Conservation (phyloP, 2,113 vertebrate species). For the Thoracochromis brauschi region DNA sequence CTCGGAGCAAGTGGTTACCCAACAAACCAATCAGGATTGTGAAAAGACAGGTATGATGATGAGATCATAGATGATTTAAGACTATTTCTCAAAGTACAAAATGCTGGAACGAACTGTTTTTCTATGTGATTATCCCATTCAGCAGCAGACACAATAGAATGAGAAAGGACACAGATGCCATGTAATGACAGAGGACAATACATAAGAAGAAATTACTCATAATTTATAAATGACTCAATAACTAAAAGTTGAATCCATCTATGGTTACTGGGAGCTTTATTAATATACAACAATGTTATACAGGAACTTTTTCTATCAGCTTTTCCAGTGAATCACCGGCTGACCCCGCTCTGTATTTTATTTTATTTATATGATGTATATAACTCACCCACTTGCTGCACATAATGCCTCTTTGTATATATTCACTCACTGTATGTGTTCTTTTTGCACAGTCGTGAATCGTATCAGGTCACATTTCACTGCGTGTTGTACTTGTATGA, state of each 20-base stretch:
- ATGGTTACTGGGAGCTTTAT: neutral
- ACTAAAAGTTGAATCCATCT: neutral
- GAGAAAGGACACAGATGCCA: neutral
- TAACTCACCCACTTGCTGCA: neutral
- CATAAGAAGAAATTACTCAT: neutral
- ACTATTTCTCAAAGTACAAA: neutral
- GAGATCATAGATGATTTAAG: neutral
- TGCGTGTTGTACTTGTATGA: neutral
- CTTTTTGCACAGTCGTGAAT: neutral
- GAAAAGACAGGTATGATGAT: neutral
- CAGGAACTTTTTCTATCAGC: rapidly evolving
- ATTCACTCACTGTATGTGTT: neutral
- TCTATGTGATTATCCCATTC: neutral
- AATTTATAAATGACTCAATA: neutral
- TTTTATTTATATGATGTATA: neutral
- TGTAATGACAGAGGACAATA: too few species aligned
- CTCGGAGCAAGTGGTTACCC: neutral
- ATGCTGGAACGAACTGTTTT: neutral
- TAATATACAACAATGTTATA: neutral
- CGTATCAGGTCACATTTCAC: neutral
- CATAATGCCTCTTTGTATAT: neutral
- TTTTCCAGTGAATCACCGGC: neutral
- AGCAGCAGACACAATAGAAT: neutral
- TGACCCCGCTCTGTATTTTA: neutral
- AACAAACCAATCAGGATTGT: neutral